Conservation (phyloP, 2,888 invertebrate genomes). For the Amiota mariae region DNA sequence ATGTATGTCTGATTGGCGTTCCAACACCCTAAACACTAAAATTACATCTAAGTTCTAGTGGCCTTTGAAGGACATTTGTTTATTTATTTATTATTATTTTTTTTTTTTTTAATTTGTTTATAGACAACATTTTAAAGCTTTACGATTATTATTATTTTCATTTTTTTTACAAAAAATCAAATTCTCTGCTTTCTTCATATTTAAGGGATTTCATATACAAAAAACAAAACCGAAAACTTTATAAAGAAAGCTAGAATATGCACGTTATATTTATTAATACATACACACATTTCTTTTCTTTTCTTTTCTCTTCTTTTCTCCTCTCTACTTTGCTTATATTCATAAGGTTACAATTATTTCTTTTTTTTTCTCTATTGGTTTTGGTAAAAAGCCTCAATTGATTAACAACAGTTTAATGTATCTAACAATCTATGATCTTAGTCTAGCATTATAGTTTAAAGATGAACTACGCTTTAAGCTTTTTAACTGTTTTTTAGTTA, state of each 20-base stretch:
- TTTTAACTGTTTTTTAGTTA: neutral
- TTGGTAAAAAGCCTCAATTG: neutral
- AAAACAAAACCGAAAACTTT: neutral
- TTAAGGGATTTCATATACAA: neutral
- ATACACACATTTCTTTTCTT: no score
- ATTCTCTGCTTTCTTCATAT: constrained; percentile 15
- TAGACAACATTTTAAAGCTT: constrained; percentile 24
- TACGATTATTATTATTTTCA: constrained; percentile 28
- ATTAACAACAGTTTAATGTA: neutral
- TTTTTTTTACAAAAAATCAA: neutral
- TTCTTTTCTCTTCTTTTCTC: no score
- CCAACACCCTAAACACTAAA: constrained; percentile 37
- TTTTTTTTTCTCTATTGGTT: neutral
- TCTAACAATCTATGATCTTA: neutral
- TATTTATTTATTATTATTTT: no score
- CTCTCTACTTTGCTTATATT: constrained; percentile 4
- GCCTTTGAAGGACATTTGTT: constrained; percentile 67
- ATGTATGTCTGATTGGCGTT: constrained; percentile 37
- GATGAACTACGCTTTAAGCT: no score
- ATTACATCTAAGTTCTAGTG: constrained; percentile 57
- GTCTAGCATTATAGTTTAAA: neutral
- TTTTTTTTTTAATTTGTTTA: constrained; percentile 31
- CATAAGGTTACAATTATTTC: neutral
- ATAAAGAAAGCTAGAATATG: neutral
- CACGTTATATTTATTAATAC: no score